Conservation (phyloP, 2,113 vertebrate species). For the Apteryx owenii region DNA sequence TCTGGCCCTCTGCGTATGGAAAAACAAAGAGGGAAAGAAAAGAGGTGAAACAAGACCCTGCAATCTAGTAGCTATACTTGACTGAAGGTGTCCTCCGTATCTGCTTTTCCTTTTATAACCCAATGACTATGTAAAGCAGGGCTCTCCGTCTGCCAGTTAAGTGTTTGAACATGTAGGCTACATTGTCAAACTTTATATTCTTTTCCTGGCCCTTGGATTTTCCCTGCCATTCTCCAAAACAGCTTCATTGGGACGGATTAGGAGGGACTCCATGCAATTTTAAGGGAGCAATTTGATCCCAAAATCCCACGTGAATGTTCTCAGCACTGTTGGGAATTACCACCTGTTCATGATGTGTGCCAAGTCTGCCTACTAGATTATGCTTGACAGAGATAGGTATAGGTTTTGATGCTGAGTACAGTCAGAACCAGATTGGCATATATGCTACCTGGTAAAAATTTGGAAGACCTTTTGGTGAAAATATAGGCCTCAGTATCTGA, state of each 20-base stretch:
- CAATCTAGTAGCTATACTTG: not conserved
- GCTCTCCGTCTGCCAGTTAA: not conserved
- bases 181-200: not conserved
- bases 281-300: not conserved
- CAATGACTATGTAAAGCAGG: not conserved
- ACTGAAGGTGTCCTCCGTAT: not conserved
- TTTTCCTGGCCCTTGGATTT: not conserved
- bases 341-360: not conserved
- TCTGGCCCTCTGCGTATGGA: not conserved
- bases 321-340: not conserved
- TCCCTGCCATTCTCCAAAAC: not conserved
- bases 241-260: not conserved
- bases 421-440: too few species aligned
- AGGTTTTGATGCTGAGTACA: not conserved
- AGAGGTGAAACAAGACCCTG: not conserved
- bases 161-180: not conserved
- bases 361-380: not conserved
- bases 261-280: not conserved
- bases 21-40: not conserved
- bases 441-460: not conserved
- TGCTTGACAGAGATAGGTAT: not conserved
- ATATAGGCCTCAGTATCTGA: not conserved
- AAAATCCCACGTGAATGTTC: not conserved
- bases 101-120: not conserved
- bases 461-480: not conserved